A percentile compares a stretch with the other conserved stretches of the same genome.
phyloP scores from a whole-genome alignment of 2,888 invertebrate genomes.

The Caenorhabditis imperialis region DNA sequence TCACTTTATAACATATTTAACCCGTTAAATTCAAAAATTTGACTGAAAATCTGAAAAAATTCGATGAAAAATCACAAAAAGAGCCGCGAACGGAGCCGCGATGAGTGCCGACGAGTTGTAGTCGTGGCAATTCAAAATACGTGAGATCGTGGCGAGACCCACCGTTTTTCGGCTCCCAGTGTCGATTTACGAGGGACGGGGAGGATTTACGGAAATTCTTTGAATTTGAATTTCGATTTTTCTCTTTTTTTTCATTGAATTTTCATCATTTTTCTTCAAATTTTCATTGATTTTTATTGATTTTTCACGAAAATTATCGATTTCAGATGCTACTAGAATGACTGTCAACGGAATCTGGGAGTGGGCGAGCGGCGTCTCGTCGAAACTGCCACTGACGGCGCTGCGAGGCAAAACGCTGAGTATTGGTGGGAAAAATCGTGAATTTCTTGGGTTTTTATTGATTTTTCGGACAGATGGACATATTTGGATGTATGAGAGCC shows the following conservation, averaged over 20 bases:
- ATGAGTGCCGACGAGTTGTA: not conserved
- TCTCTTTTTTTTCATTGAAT: conserved; percentile 2
- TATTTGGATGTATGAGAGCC: conserved; percentile 62
- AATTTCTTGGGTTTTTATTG: conserved; percentile 1
- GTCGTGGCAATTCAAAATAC: conserved; percentile 54
- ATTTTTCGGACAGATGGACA: conserved; percentile 58
- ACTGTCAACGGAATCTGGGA: conserved; percentile 63
- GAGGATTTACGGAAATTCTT: conserved; percentile 34
- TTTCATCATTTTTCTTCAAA: conserved; percentile 11
- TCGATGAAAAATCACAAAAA: not conserved
- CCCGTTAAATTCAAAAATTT: too few species aligned
- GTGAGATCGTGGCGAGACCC: conserved; percentile 49
- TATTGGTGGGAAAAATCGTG: conserved; percentile 54
- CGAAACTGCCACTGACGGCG: conserved; percentile 31
- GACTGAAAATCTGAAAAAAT: not conserved
- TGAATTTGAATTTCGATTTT: too few species aligned
- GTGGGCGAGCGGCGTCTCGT: conserved; percentile 39
- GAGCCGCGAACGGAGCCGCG: conserved; percentile 31
- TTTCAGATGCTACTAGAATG: conserved; percentile 51
- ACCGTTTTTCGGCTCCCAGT: conserved; percentile 18
- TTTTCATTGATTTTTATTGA: conserved; percentile 3
- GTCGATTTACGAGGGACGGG: conserved; percentile 31
- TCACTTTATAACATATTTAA: too few species aligned
- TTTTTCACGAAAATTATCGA: not conserved
- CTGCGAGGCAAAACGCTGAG: conserved; percentile 56